Evolutionary conservation across 2,797 vertebrate genomes (phyloP).

Genomic region (Sebastes vulpes): DNA sequence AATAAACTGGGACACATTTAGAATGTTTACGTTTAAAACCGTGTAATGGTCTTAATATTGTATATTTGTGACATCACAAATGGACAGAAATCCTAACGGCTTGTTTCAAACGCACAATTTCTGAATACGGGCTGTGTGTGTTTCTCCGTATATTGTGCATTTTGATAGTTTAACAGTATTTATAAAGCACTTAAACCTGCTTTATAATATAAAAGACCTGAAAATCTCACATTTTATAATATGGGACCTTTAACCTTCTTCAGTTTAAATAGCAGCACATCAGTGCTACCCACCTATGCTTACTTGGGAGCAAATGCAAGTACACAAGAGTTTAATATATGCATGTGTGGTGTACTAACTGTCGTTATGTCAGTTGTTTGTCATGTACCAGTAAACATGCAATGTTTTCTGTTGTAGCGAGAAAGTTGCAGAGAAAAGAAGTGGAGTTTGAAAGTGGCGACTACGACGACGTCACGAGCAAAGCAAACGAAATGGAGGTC

Average conservation of each 20-base stretch:
- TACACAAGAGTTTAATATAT: background rate
- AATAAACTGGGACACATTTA: no score
- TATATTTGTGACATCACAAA: no score
- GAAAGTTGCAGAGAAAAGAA: background rate
- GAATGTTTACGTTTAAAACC: no score
- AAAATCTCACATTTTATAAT: no score
- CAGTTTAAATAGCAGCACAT: background rate
- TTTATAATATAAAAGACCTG: no score
- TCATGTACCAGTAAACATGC: background rate
- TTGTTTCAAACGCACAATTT: no score
- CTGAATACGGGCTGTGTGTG: no score
- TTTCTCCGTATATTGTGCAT: no score
- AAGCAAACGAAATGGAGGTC: constrained; percentile 27
- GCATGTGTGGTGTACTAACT: background rate
- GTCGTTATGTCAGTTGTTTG: background rate
- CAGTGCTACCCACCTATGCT: background rate
- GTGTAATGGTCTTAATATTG: no score
- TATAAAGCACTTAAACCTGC: no score
- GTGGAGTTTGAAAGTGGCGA: constrained; percentile 52
- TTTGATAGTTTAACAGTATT: no score
- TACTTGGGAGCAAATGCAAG: background rate
- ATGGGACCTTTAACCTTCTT: background rate
- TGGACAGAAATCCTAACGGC: no score
- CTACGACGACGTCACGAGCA: constrained; percentile 48
- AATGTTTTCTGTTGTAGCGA: constrained; percentile 22